Evolutionary conservation across 2,888 invertebrate species (phyloP).

Genomic region (Galerucella nymphaeae): DNA sequence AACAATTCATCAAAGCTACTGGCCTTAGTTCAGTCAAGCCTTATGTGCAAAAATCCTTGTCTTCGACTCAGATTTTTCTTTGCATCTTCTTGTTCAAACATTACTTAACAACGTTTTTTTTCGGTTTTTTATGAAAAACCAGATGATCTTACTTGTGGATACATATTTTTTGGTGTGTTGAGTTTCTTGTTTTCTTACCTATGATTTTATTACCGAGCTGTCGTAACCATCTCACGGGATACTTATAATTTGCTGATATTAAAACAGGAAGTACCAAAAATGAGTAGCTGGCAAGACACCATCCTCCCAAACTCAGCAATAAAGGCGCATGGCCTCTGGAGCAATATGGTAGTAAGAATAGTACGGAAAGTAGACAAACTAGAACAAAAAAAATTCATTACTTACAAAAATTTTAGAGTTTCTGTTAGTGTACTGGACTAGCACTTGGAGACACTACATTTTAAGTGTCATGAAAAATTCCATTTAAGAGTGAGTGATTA

Average conservation of each 20-base stretch:
- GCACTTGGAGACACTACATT: too few relatives aligned
- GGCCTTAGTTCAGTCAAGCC: too few relatives aligned
- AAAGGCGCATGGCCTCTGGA: constrained; percentile 69
- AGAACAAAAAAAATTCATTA: constrained; percentile 57
- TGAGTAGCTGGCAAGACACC: constrained; percentile 73
- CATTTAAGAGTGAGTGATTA: too few relatives aligned
- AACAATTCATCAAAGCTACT: too few relatives aligned
- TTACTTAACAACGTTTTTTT: too few relatives aligned
- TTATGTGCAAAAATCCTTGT: too few relatives aligned
- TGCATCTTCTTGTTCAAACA: too few relatives aligned
- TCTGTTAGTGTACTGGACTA: too few relatives aligned
- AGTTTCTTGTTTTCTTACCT: constrained; percentile 64
- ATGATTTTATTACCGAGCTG: constrained; percentile 68
- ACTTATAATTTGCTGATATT: constrained; percentile 77
- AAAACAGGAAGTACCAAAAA: constrained; percentile 75
- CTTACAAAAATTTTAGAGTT: not conserved
- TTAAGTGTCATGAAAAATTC: too few relatives aligned
- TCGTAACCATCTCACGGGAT: constrained; percentile 73
- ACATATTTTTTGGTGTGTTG: not conserved
- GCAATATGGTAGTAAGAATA: constrained; percentile 75
- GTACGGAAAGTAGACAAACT: constrained; percentile 76
- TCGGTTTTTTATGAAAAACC: too few relatives aligned
- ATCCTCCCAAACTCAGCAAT: constrained; percentile 70
- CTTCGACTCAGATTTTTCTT: too few relatives aligned
- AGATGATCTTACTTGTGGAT: too few relatives aligned